Evolutionary conservation across 1,140 invertebrate genomes (phyloP).

Genomic region (Periplaneta americana): DNA sequence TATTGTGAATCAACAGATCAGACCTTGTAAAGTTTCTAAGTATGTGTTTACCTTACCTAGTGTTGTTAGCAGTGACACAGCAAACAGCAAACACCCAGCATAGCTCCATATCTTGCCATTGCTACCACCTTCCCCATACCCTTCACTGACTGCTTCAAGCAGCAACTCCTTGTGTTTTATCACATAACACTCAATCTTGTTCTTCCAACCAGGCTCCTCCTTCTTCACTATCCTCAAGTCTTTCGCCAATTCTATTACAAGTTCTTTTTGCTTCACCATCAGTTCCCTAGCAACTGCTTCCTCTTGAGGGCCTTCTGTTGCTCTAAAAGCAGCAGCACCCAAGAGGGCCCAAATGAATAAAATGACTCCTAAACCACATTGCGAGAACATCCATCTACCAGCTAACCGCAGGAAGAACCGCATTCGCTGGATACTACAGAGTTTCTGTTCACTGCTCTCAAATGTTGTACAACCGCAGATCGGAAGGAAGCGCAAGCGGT

Average conservation of each 20-base stretch:
- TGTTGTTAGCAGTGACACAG: slow-evolving; percentile 53
- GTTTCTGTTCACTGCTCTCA: not conserved
- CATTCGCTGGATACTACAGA: slow-evolving; percentile 15
- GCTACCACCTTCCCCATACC: slow-evolving; percentile 46
- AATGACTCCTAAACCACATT: slow-evolving; percentile 44
- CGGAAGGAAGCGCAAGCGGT: slow-evolving; percentile 18
- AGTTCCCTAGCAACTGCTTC: not conserved
- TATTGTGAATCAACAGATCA: too few species aligned
- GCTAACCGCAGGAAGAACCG: slow-evolving; percentile 27
- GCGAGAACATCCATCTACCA: slow-evolving; percentile 36
- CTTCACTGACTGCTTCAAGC: slow-evolving; percentile 44
- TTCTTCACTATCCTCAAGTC: slow-evolving; percentile 29
- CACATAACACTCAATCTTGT: slow-evolving; percentile 45
- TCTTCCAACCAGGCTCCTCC: slow-evolving; percentile 40
- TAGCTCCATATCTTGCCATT: slow-evolving; percentile 52
- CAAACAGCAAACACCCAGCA: slow-evolving; percentile 53
- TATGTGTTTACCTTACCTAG: slow-evolving; percentile 40
- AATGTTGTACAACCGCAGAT: slow-evolving; percentile 21
- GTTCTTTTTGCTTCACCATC: slow-evolving; percentile 38
- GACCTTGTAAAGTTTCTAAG: too few species aligned
- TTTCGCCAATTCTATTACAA: slow-evolving; percentile 40
- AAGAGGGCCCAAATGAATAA: slow-evolving; percentile 48
- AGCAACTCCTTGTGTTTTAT: slow-evolving; percentile 45
- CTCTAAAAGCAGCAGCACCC: slow-evolving; percentile 49
- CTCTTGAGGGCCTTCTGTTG: slow-evolving; percentile 40